Evolutionary conservation across 2,888 invertebrate species (phyloP).

Genomic region (Zonitis immaculata): DNA sequence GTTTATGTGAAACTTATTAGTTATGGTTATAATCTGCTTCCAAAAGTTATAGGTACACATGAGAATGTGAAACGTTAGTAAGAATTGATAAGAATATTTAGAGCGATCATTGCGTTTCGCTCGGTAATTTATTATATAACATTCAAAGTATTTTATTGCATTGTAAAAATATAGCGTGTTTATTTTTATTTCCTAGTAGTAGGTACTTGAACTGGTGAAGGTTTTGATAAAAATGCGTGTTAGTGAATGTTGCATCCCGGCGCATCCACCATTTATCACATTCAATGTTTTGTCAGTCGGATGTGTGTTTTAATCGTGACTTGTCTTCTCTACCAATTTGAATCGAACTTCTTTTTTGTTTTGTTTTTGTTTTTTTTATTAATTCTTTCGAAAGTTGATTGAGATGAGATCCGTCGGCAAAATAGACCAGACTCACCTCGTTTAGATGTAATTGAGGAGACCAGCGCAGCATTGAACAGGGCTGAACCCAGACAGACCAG

Average conservation of each 20-base stretch:
- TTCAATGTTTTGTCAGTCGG: background rate
- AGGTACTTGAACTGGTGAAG: background rate
- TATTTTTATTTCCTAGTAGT: no score
- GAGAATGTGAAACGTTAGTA: background rate
- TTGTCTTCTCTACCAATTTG: no score
- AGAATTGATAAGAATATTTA: background rate
- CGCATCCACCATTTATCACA: conserved; percentile 12
- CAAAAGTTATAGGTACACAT: background rate
- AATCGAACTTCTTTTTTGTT: no score
- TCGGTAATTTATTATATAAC: background rate
- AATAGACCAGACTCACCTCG: conserved; percentile 37
- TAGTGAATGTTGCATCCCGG: conserved; percentile 2
- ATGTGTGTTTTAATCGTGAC: background rate
- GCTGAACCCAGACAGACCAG: conserved; percentile 41
- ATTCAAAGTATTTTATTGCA: background rate
- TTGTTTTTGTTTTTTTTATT: no score
- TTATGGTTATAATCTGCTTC: background rate
- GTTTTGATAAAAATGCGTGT: background rate
- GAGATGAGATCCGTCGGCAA: background rate
- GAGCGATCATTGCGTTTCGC: background rate
- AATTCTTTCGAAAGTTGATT: background rate
- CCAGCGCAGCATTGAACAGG: conserved; percentile 35
- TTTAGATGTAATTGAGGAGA: conserved; percentile 41
- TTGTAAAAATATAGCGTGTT: no score
- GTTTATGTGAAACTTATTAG: background rate